These are phyloP conservation scores for Nipponia nippon DNA, from an alignment of 2,113 vertebrate species.

Conservation along the genomic window DNA sequence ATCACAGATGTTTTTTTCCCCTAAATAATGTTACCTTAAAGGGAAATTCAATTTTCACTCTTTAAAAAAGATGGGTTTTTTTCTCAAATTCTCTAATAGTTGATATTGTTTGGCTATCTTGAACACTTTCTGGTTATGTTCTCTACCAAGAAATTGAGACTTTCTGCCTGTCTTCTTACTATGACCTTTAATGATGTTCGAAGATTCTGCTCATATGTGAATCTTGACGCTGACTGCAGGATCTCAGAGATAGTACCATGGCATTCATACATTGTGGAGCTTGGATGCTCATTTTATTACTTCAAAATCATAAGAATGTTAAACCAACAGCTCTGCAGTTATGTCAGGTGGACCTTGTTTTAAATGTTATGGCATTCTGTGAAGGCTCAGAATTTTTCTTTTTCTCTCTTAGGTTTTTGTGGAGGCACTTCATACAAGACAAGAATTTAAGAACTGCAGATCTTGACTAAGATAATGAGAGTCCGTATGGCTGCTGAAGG, in stretches of 20 bases:
- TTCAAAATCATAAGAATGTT: background rate
- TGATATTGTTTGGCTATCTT: background rate
- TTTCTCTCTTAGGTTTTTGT: background rate
- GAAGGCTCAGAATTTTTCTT: background rate
- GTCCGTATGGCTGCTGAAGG: background rate
- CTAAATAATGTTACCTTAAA: background rate
- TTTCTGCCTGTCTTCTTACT: background rate
- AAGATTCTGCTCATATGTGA: background rate
- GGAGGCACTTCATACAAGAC: background rate
- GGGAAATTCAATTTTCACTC: background rate
- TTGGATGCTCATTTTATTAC: background rate
- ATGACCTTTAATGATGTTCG: background rate
- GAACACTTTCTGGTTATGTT: background rate
- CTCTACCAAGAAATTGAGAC: background rate
- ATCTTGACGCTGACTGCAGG: background rate
- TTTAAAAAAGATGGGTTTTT: background rate
- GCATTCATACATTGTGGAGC: background rate
- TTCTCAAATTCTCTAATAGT: background rate
- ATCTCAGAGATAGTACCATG: background rate
- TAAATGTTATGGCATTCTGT: background rate
- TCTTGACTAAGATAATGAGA: background rate
- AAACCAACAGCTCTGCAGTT: background rate
- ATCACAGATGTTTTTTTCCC: background rate
- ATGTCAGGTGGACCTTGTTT: background rate
- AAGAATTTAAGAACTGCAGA: background rate